Conservation (phyloP, 2,888 invertebrate species). For the Aspidapion aeneum region DNA sequence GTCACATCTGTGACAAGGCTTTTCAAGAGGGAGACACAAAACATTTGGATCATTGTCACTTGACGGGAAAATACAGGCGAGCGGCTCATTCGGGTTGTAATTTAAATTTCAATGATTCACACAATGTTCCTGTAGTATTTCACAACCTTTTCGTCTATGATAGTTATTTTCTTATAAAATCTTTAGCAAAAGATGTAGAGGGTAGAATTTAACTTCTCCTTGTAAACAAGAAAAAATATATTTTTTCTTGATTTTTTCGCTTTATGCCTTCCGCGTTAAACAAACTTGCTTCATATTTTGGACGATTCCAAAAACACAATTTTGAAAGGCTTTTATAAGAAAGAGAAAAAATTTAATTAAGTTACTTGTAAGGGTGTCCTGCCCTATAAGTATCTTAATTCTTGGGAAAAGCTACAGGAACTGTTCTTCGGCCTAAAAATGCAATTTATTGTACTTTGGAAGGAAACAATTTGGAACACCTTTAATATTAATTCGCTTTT, state of each 20-base stretch:
- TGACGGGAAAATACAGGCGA: constrained; percentile 14
- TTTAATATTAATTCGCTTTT: constrained; percentile 33
- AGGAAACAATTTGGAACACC: constrained; percentile 34
- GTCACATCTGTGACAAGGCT: constrained; percentile 15
- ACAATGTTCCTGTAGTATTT: constrained; percentile 32
- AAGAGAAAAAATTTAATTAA: constrained; percentile 23
- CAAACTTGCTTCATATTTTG: constrained; percentile 28
- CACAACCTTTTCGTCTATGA: constrained; percentile 35
- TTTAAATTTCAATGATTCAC: no score
- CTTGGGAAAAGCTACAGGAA: constrained; percentile 24
- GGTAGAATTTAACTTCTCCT: constrained; percentile 26
- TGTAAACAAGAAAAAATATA: constrained; percentile 30
- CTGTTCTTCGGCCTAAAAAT: constrained; percentile 24
- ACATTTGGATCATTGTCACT: constrained; percentile 16
- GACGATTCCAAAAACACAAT: constrained; percentile 21
- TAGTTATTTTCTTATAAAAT: constrained; percentile 30
- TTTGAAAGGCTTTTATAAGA: constrained; percentile 12
- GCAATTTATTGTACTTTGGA: constrained; percentile 26
- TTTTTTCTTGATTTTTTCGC: constrained; percentile 29
- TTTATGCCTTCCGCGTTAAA: constrained; percentile 30
- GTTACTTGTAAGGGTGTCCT: constrained; percentile 36
- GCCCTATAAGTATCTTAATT: constrained; percentile 34
- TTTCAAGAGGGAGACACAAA: constrained; percentile 10
- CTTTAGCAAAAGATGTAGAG: constrained; percentile 23
- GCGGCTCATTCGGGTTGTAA: constrained; percentile 31